These are phyloP conservation scores for Melangyna quadrimaculata DNA, from an alignment of 2,888 invertebrate species.

Conservation along the genomic window DNA sequence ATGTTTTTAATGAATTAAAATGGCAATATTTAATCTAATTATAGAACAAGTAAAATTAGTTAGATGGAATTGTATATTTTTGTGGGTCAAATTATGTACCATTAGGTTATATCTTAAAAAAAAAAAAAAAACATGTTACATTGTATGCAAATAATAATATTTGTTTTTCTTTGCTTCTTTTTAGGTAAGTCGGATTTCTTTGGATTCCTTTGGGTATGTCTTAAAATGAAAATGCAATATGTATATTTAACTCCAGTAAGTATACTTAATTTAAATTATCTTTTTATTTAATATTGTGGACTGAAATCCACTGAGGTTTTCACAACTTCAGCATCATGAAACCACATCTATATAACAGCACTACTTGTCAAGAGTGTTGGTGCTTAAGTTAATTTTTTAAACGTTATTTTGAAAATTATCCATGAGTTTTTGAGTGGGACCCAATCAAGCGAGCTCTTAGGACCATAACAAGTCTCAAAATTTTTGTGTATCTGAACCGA, in stretches of 20 bases:
- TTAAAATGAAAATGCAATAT: background rate
- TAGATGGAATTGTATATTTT: background rate
- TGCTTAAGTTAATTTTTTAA: too few species aligned
- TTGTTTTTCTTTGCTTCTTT: background rate
- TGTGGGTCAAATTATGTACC: background rate
- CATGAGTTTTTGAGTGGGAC: too few species aligned
- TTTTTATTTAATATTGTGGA: too few species aligned
- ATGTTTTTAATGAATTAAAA: background rate
- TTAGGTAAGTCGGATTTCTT: background rate
- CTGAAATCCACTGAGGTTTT: too few species aligned
- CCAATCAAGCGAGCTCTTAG: too few species aligned
- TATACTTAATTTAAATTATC: background rate
- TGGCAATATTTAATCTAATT: constrained; percentile 12
- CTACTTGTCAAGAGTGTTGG: too few species aligned
- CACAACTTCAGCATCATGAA: too few species aligned
- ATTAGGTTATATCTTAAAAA: background rate
- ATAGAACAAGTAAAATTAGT: background rate
- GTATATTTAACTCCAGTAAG: background rate
- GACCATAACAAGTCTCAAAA: too few species aligned
- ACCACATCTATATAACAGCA: too few species aligned
- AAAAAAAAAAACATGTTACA: background rate
- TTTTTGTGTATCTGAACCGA: too few species aligned
- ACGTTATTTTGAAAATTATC: too few species aligned
- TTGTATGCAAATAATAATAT: too few species aligned
- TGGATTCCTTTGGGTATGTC: background rate